Base-by-base conservation (phyloP, 92 coral and sea anemone genomes). In the Epizoanthus fatuus region DNA sequence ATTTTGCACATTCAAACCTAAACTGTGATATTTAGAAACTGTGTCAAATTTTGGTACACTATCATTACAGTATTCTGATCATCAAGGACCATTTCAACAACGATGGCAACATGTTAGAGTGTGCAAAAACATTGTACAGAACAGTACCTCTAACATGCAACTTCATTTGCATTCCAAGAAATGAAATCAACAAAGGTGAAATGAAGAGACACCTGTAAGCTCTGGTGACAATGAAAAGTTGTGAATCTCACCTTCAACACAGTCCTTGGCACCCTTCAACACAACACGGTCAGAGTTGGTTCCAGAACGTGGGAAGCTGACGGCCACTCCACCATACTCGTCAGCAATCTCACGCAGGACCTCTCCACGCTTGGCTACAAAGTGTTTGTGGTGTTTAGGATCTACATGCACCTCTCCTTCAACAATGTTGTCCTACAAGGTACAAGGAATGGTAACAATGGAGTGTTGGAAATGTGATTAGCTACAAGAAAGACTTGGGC, bases 391-490 rank as follows among this genome's bases (percentile, higher is more conserved):
- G 89, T 97, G 98, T 77, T 97, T 97, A 47, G 96, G 98, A 39
- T 97, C 98, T 3, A 97, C 98, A 52, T 91, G 94, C 42, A 97
- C 98, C 59, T 97, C 99, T 37, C 97, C 98, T 54, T 97, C 99
- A 9, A 89, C 96, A 65, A 97, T 93, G 90, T 97, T 97, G 86
- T 97, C 99, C 99, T 97, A 83, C 14, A 84, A 20, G 58, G 9
- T 16, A 9, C n/a, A 42, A 59, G 19, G 32, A 45, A 2, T 80
- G 19, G 59, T 20, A 10, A 32, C 3, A 12, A 3, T 1, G 38
- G 45, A 29, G 44, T 42, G n/a, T 17, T n/a, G 40, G 72, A 14
- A 66, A 35, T 15, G 11, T 63, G 17, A 2, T 35, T 63, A 44
- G 49, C 49, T 44, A 44, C 35, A 29, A 29, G 35, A 29, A 29